phyloP scores from a whole-genome alignment of 2,888 invertebrate species.

The Lasioglossum oenotherae region DNA sequence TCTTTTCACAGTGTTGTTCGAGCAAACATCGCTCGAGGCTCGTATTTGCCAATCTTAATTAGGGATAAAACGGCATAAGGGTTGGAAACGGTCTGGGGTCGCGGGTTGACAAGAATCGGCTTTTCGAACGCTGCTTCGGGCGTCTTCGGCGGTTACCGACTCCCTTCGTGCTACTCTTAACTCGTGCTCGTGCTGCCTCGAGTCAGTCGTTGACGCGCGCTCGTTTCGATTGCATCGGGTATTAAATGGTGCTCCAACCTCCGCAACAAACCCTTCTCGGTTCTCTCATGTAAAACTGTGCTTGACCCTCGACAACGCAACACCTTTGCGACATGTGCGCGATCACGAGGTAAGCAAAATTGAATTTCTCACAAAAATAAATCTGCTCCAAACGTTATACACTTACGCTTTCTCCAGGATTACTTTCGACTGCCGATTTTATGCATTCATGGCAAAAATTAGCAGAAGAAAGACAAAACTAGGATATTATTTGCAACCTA shows the following conservation, averaged over 20 bases:
- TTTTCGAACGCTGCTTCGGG: conserved; percentile 77
- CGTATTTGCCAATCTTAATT: conserved; percentile 52
- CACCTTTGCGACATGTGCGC: conserved; percentile 37
- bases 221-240: conserved; percentile 69
- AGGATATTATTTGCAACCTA: not conserved
- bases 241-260: conserved; percentile 43
- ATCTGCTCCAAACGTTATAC: too few species aligned
- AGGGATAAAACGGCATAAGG: conserved; percentile 34
- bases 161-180: conserved; percentile 71
- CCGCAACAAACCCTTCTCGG: conserved; percentile 13
- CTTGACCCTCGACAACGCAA: conserved; percentile 14
- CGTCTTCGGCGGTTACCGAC: conserved; percentile 76
- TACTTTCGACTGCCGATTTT: not conserved
- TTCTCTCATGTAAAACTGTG: conserved; percentile 21
- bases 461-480: not conserved
- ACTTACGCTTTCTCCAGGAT: too few species aligned
- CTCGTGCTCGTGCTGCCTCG: conserved; percentile 71
- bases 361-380: not conserved
- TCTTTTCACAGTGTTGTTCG: not conserved
- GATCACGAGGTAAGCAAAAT: conserved; percentile 43
- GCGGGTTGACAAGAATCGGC: conserved; percentile 55
- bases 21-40: conserved; percentile 11
- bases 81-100: conserved; percentile 27
- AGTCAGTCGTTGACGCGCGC: conserved; percentile 80
- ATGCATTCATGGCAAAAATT: not conserved